These are phyloP conservation scores for Pseudoips prasinana DNA, from an alignment of 2,888 invertebrate species.

Conservation along the genomic window DNA sequence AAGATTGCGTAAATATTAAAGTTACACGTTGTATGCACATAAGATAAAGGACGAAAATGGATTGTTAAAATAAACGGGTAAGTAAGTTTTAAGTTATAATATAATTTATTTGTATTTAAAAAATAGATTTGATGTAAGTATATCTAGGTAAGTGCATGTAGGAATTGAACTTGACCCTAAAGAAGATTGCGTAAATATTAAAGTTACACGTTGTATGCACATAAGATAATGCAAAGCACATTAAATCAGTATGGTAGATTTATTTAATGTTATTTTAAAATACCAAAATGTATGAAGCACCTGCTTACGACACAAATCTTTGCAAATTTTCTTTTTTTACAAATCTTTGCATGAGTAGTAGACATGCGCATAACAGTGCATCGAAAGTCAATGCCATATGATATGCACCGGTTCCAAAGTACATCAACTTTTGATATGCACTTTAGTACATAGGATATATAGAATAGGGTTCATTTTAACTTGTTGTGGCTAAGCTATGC, in stretches of 20 bases:
- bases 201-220: conserved; percentile 2
- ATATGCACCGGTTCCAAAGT: conserved; percentile 2
- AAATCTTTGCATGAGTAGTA: conserved; percentile 2
- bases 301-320: conserved; percentile 2
- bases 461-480: not conserved
- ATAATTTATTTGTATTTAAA: conserved; percentile 10
- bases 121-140: conserved; percentile 4
- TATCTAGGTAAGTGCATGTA: conserved; percentile 2
- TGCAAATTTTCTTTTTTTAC: conserved; percentile 2
- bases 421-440: conserved; percentile 2
- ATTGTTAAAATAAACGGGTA: conserved; percentile 1
- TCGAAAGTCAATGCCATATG: conserved; percentile 2
- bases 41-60: conserved; percentile 2
- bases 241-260: conserved; percentile 2
- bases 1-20: conserved; percentile 2
- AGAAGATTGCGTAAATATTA: conserved; percentile 2
- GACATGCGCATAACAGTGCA: conserved; percentile 2
- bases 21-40: conserved; percentile 2
- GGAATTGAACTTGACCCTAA: conserved; percentile 2
- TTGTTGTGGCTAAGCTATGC: conserved; percentile 1
- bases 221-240: conserved; percentile 2
- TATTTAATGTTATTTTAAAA: conserved; percentile 2
- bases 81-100: conserved; percentile 1
- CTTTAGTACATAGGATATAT: conserved; percentile 1
- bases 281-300: conserved; percentile 2